Evolutionary conservation across 2,113 vertebrate species (phyloP), one percentile per base, ranked within the genome.

Genomic region (Halichoeres trimaculatus): DNA sequence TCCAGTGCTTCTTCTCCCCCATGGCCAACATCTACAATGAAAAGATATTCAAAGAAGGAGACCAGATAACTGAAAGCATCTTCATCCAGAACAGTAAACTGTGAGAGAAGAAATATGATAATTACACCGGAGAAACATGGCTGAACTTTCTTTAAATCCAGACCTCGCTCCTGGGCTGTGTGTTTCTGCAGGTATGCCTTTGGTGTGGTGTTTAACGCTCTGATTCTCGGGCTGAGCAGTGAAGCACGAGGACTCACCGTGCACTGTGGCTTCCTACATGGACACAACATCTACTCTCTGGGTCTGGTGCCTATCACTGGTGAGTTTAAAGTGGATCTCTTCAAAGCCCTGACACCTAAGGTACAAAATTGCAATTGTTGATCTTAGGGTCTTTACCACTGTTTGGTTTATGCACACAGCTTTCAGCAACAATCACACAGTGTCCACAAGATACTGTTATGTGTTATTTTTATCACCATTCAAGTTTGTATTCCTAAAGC

Each of bases 11-110:
- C 80, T 94, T 97, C 78, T 96, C 98, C 8, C 95, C 98, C 38
- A 88, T 97, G 93, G 98, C 98, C 85, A 99, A 99, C 90, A 98
- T 99, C 85, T 99, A 99, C 91, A 99, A 97, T 1, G 98, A 99
- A 87, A 99, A 99, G 95, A 99, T 99, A 85, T 70, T 99, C 51
- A 99, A 99, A 78, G 97, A 98, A 50, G 95, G 94, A 8, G 94
- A 95, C 75, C 97, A 97, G 83, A 90, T 94, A 22, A 88, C 87
- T 0, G 97, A 99, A 90, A 99, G 95, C 91, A 98, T 99, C 90
- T 99, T 98, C 84, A 94, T 93, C 2, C 98, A 99, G 94, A 99
- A 98, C 91, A 98, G 96, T 80, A 97, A 97, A 84, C 91, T 99
- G 61, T 99, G 95, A 81, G 90, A 5, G 8, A n/a, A 11, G 0